Percentiles rank a stretch among this genome's conserved stretches.
Evolutionary conservation across 2,797 vertebrate genomes (phyloP).

Genomic region (Acanthurus tractus): DNA sequence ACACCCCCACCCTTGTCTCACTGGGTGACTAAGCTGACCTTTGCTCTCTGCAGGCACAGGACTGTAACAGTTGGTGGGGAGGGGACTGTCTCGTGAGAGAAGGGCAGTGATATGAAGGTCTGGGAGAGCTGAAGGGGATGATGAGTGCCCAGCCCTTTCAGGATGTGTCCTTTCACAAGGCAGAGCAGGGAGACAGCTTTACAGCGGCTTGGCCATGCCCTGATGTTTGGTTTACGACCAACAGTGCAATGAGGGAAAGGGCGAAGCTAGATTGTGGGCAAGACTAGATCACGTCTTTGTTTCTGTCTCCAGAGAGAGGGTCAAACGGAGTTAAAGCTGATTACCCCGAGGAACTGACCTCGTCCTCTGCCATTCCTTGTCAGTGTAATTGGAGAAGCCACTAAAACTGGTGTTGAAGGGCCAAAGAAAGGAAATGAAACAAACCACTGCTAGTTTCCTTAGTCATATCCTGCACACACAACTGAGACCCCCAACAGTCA

Average conservation of each 20-base stretch:
- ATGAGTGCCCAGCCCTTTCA: slow-evolving; percentile 45
- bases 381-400: slow-evolving; percentile 24
- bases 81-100: slow-evolving; percentile 1
- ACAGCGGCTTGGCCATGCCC: slow-evolving; percentile 36
- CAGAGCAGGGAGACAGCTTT: slow-evolving; percentile 46
- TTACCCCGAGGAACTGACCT: slow-evolving; percentile 32
- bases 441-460: neutral
- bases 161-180: slow-evolving; percentile 24
- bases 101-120: slow-evolving; percentile 38
- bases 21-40: slow-evolving; percentile 56
- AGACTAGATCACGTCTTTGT: slow-evolving; percentile 33
- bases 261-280: neutral
- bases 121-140: slow-evolving; percentile 22
- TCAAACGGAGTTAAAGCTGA: slow-evolving; percentile 36
- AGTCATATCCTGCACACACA: slow-evolving; percentile 18
- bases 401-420: slow-evolving; percentile 14
- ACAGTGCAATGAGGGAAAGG: slow-evolving; percentile 17
- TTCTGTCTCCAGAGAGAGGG: slow-evolving; percentile 34
- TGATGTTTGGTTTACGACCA: slow-evolving; percentile 50
- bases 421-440: slow-evolving; percentile 1
- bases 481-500: slow-evolving; percentile 10
- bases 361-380: neutral
- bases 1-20: slow-evolving; percentile 25
- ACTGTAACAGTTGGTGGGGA: slow-evolving; percentile 43
- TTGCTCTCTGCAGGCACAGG: slow-evolving; percentile 29